Evolutionary conservation across 2,888 invertebrate species (phyloP).

Genomic region (Cephus pygmeus): DNA sequence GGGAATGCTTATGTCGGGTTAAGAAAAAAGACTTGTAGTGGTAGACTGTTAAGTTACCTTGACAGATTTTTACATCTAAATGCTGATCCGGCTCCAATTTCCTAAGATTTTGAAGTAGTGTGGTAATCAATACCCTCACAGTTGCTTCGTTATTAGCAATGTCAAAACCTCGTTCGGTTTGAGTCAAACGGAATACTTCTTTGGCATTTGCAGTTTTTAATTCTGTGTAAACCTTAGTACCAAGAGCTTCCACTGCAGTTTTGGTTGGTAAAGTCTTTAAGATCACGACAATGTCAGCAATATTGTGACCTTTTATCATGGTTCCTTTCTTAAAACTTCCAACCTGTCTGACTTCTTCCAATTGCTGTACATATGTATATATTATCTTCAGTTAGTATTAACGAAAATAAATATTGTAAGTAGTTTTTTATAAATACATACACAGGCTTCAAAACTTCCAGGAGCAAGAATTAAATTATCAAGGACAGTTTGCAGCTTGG

Average conservation of each 20-base stretch:
- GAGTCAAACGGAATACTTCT: constrained; percentile 69
- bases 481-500: constrained; percentile 93
- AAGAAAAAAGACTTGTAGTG: not conserved
- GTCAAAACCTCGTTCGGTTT: constrained; percentile 85
- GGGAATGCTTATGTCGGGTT: too few species aligned
- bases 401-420: constrained; percentile 3
- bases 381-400: not conserved
- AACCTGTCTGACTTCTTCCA: constrained; percentile 95
- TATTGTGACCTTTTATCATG: constrained; percentile 94
- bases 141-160: constrained; percentile 86
- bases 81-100: constrained; percentile 91
- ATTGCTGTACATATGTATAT: constrained; percentile 72
- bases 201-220: constrained; percentile 80
- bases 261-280: constrained; percentile 95
- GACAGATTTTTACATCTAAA: constrained; percentile 71
- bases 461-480: constrained; percentile 96
- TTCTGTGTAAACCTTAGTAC: constrained; percentile 88
- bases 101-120: constrained; percentile 91
- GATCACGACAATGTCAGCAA: constrained; percentile 96
- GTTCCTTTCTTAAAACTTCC: constrained; percentile 99
- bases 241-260: constrained; percentile 93
- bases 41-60: constrained; percentile 54
- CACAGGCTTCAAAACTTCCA: constrained; percentile 93
- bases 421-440: constrained; percentile 69
- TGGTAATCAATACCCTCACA: constrained; percentile 92